Conservation (phyloP, 2,888 invertebrate genomes). For the Embidobia sp. region DNA sequence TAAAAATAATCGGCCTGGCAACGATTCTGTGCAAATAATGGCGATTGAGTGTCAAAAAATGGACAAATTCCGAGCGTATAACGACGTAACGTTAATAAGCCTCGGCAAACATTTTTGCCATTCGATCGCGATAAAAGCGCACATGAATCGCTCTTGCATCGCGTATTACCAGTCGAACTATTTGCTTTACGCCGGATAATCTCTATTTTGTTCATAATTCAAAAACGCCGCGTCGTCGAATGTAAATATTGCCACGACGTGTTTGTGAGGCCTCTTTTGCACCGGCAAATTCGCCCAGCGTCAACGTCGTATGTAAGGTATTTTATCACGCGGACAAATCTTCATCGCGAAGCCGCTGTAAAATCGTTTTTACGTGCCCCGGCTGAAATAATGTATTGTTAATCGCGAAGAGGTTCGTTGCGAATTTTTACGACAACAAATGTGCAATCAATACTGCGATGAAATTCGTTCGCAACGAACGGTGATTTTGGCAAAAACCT, state of each 20-base stretch:
- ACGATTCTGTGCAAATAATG: slow-evolving; percentile 9
- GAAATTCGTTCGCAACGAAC: no score
- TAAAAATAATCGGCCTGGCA: no score
- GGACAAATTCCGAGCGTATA: not conserved
- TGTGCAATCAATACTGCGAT: no score
- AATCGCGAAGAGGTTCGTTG: no score
- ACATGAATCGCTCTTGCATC: slow-evolving; percentile 17
- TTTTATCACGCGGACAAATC: slow-evolving; percentile 26
- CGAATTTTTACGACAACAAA: no score
- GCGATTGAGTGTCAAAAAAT: not conserved
- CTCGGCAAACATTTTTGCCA: slow-evolving; percentile 29
- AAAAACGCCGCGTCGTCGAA: slow-evolving; percentile 24
- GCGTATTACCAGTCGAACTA: slow-evolving; percentile 30
- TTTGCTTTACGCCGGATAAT: slow-evolving; percentile 40
- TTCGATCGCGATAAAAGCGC: slow-evolving; percentile 36
- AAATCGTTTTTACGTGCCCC: slow-evolving; percentile 3
- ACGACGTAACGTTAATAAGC: slow-evolving; percentile 18
- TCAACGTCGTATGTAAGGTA: slow-evolving; percentile 18
- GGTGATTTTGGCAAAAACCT: no score
- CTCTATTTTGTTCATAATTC: slow-evolving; percentile 47
- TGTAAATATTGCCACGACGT: slow-evolving; percentile 12
- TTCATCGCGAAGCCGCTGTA: slow-evolving; percentile 1
- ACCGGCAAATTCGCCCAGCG: slow-evolving; percentile 1
- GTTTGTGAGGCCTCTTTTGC: slow-evolving; percentile 6
- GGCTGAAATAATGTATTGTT: no score